Evolutionary conservation across 2,888 invertebrate species (phyloP), one percentile per base, ranked within the genome.

Genomic region (Netelia virgata): DNA sequence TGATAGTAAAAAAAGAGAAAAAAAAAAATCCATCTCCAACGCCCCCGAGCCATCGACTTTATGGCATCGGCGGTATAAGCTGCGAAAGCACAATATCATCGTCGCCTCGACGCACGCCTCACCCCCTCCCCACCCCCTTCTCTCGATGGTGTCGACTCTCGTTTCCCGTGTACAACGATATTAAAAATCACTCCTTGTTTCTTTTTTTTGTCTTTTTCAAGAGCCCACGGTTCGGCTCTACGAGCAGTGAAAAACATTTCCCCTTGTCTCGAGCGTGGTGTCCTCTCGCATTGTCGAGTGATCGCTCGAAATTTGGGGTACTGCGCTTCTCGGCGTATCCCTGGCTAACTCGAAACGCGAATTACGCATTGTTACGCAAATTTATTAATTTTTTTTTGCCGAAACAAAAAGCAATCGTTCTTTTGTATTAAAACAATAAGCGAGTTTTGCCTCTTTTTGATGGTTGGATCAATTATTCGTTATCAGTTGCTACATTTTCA

Each of bases 1-100:
- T 69, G 68, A 47, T 66, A 69, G 6, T 36, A 36, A 36, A 36
- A 36, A 36, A 36, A 36, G 6, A 8, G 36, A 1, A 59, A 68
- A 77, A 76, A 68, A 47, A 68, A 77, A 77, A 69, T 69, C 18
- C 16, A 18, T 57, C 68, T 59, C 16, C 68, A 14, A 59, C 14
- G 68, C 77, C 59, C 47, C 55, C 55, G 55, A 36, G 18, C 36
- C 69, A 55, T 16, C 14, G 14, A 47, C 14, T 47, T 47, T 47
- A 47, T 47, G 14, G 47, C 18, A 18, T 57, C 57, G 9, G 57
- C 16, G 14, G 47, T 47, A 55, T 36, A 70, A 76, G 43, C 80
- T 80, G 75, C 80, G 68, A 84, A 84, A 84, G 80, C 75, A 80
- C 80, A 80, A 80, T 84, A 76, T 76, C 80, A 80, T 84, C 72